Conservation (phyloP, 2,113 vertebrate species). For the Bungarus multicinctus region DNA sequence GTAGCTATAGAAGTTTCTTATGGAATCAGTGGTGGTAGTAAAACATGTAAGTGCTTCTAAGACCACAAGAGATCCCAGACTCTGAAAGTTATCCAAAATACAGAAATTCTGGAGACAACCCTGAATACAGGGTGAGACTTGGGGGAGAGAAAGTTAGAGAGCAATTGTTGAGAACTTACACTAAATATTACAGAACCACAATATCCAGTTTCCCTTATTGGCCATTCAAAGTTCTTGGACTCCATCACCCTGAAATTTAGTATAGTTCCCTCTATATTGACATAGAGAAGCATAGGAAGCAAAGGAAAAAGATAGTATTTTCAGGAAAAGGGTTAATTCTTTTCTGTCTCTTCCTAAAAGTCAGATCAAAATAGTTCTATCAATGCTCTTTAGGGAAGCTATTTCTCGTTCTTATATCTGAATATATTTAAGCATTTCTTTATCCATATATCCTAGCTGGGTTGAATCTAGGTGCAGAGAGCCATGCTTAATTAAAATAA, state of each 20-base stretch:
- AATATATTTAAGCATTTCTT: neutral
- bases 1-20: neutral
- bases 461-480: neutral
- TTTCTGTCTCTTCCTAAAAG: neutral
- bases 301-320: neutral
- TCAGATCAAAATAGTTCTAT: neutral
- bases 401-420: neutral
- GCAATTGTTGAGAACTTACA: neutral
- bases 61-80: neutral
- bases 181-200: neutral
- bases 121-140: neutral
- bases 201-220: neutral
- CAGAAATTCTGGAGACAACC: neutral
- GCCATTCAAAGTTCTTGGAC: neutral
- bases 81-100: neutral
- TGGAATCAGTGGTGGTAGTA: neutral
- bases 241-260: neutral
- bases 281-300: neutral
- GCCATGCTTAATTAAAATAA: neutral
- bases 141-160: neutral
- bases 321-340: neutral
- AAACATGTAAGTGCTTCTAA: neutral
- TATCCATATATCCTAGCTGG: neutral
- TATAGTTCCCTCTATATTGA: neutral
- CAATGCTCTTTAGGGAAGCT: neutral